A percentile compares a stretch with the other conserved stretches of the same genome.
Evolutionary conservation across 53 echinoderm and acorn worm genomes (phyloP).

Genomic region (Holothuria scabra): DNA sequence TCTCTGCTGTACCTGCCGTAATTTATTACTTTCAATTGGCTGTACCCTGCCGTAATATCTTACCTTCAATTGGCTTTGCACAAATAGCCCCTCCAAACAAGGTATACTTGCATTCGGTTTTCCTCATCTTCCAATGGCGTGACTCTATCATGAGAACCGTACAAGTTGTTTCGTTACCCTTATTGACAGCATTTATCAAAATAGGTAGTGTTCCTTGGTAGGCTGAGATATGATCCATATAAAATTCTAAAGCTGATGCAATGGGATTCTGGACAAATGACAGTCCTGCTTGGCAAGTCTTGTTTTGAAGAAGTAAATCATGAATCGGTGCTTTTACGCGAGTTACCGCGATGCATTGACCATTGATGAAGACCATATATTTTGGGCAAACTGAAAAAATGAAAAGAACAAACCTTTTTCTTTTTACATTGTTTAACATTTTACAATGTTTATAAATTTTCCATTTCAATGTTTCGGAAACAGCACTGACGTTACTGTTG

Average conservation of each 20-base stretch:
- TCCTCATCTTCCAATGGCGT: constrained; percentile 30
- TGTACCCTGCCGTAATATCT: background rate
- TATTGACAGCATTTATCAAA: background rate
- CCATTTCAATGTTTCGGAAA: no score
- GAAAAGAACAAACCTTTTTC: no score
- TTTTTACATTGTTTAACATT: no score
- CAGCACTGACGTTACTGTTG: no score
- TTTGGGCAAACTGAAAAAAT: constrained; percentile 6
- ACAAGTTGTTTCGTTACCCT: constrained; percentile 19
- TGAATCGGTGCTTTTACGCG: background rate
- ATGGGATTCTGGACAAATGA: constrained; percentile 1
- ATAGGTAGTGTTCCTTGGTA: constrained; percentile 19
- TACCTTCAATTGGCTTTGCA: constrained; percentile 50
- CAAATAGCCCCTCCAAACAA: constrained; percentile 63
- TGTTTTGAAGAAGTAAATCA: constrained; percentile 16
- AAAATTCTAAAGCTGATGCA: background rate
- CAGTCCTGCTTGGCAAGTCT: constrained; percentile 27
- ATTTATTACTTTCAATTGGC: constrained; percentile 33
- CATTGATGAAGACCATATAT: constrained; percentile 8
- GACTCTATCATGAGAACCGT: background rate
- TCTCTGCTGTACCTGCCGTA: no score
- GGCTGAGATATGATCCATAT: constrained; percentile 19
- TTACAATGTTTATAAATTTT: no score
- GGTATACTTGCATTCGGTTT: background rate
- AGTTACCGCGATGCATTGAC: constrained; percentile 5